Conservation (phyloP, 2,113 vertebrate genomes). For the Eonycteris spelaea region DNA sequence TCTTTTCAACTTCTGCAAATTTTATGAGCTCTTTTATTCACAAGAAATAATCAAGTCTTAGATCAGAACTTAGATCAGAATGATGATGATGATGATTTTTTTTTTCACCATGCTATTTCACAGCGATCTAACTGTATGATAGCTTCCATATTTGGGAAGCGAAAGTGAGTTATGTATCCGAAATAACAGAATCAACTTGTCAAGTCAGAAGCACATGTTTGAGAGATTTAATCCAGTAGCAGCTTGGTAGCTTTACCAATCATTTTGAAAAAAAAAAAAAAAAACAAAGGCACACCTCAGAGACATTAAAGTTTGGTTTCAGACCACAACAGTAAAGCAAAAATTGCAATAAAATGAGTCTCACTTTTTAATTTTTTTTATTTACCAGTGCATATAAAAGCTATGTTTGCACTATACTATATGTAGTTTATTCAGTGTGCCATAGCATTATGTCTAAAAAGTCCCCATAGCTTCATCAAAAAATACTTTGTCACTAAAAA, state of each 20-base stretch:
- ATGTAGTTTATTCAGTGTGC: neutral
- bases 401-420: neutral
- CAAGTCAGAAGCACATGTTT: neutral
- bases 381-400: neutral
- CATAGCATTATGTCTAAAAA: neutral
- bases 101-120: neutral
- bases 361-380: neutral
- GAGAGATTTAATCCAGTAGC: neutral
- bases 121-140: neutral
- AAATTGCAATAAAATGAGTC: neutral
- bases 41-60: neutral
- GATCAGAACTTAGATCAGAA: neutral
- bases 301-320: neutral
- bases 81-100: neutral
- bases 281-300: neutral
- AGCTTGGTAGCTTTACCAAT: neutral
- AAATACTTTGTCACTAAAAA: neutral
- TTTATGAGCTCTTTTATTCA: neutral
- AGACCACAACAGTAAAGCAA: neutral
- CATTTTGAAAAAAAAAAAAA: neutral
- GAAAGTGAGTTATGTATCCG: neutral
- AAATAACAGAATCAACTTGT: neutral
- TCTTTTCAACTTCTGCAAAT: neutral
- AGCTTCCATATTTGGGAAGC: neutral
- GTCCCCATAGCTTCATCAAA: neutral